Percentiles rank a stretch among this genome's conserved stretches.
These are phyloP conservation scores for Phymastichus coffea DNA, from an alignment of 1,140 invertebrate genomes.

Conservation along the genomic window DNA sequence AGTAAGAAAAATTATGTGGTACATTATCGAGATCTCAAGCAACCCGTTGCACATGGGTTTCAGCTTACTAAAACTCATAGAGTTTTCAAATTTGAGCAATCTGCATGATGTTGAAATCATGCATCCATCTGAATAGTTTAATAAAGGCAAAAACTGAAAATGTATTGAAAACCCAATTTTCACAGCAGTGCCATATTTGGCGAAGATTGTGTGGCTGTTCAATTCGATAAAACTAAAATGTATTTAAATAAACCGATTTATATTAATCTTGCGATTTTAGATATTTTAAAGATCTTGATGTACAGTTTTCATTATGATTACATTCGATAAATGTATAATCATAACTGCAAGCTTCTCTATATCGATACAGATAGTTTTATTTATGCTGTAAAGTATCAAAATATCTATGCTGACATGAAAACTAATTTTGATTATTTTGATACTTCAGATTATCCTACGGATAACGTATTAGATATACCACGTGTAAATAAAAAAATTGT, in stretches of 20 bases:
- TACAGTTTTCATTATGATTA: constrained; percentile 27
- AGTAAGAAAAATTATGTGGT: too few relatives aligned
- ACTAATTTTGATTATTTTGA: too few relatives aligned
- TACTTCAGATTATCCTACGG: too few relatives aligned
- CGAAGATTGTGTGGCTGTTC: constrained; percentile 24
- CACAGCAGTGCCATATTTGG: constrained; percentile 32
- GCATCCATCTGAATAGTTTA: constrained; percentile 51
- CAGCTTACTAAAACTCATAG: constrained; percentile 34
- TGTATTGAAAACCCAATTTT: constrained; percentile 46
- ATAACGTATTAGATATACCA: neutral
- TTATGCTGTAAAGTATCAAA: too few relatives aligned
- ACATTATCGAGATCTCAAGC: too few relatives aligned
- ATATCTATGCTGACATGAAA: too few relatives aligned
- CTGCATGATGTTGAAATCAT: constrained; percentile 44
- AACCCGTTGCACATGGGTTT: neutral
- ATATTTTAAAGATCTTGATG: constrained; percentile 26
- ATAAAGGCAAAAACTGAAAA: constrained; percentile 39
- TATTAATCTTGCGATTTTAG: constrained; percentile 23
- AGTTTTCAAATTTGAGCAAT: constrained; percentile 45
- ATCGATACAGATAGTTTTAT: too few relatives aligned
- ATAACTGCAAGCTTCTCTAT: too few relatives aligned
- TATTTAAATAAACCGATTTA: constrained; percentile 31
- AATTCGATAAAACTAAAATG: constrained; percentile 23
- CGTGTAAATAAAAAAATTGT: too few relatives aligned
- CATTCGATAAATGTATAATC: too few relatives aligned